Base-by-base conservation (phyloP, 1,140 invertebrate species). In the Leptonema lineaticorne region DNA sequence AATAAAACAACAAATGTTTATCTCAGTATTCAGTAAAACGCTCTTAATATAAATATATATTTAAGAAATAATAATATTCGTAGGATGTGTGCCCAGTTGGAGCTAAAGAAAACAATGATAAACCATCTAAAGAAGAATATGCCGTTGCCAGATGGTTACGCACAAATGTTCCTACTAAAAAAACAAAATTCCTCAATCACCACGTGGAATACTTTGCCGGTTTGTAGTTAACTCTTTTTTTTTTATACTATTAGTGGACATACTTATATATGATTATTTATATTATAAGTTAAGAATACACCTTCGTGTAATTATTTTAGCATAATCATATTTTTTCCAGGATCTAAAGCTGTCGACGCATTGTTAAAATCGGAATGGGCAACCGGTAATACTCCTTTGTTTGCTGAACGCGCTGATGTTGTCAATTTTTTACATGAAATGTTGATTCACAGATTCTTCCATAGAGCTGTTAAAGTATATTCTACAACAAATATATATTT, bases 191-290 rank as follows among this genome's bases (percentile, higher is more conserved):
- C 76, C 84, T 95, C 48, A 93, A 93, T 75, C 96, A 98, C 79
- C 92, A 95, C 82, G 96, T 99, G 0, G 92, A 97, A 79, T 97
- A 98, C 82, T 99, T 99, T 74, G 94, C 94, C 73, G 94, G 94
- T 89, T 85, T 76, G 74, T 73, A 8, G 4, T 9, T 6, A 11
- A 11, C 22, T 24, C 22, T 26, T 9, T 26, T 26, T 20, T 48
- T 7, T 48, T 7, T 48, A 16, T 48, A 20, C n/a, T n/a, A n/a
- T n/a, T n/a, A n/a, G n/a, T n/a, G n/a, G n/a, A n/a, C n/a, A n/a
- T n/a, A n/a, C n/a, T n/a, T n/a, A n/a, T n/a, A 48, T 20, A 48
- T 48, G 11, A 7, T 8, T 16, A 48, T 6, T 56, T 18, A 22
- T 56, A 56, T 56, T 56, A 56, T 56, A 48, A 48, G 8, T 58